Evolutionary conservation across 1,140 invertebrate species (phyloP).

Genomic region (Eueides isabella): DNA sequence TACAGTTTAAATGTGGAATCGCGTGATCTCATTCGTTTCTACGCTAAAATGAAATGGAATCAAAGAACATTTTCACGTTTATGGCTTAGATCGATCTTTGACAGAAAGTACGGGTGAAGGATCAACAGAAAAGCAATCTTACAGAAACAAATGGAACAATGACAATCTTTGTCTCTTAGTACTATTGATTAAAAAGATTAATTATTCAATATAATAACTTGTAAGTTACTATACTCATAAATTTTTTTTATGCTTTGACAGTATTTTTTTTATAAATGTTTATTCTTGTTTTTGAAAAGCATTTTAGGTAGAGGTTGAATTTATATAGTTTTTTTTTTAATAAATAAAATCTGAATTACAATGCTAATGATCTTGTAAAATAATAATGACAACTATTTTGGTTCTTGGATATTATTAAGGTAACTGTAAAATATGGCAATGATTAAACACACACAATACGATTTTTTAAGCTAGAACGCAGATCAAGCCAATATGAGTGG

Average conservation of each 20-base stretch:
- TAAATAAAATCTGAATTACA: no score
- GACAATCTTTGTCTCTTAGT: no score
- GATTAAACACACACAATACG: background rate
- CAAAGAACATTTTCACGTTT: slow-evolving; percentile 5
- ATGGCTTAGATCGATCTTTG: background rate
- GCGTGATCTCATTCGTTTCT: slow-evolving; percentile 14
- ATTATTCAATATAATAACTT: background rate
- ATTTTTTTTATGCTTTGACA: no score
- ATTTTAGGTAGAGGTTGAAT: no score
- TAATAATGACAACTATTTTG: no score
- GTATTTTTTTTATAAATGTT: no score
- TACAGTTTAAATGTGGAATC: slow-evolving; percentile 10
- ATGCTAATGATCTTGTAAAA: no score
- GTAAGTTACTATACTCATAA: no score
- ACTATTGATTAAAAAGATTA: background rate
- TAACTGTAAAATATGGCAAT: background rate
- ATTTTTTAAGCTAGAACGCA: background rate
- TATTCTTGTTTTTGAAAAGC: no score
- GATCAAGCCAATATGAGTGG: background rate
- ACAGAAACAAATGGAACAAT: no score
- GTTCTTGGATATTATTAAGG: no score
- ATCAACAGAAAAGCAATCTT: background rate
- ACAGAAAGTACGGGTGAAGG: background rate
- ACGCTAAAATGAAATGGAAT: background rate
- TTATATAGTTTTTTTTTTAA: no score